Evolutionary conservation across 2,888 invertebrate species (phyloP).

Genomic region (Caenorhabditis japonica): DNA sequence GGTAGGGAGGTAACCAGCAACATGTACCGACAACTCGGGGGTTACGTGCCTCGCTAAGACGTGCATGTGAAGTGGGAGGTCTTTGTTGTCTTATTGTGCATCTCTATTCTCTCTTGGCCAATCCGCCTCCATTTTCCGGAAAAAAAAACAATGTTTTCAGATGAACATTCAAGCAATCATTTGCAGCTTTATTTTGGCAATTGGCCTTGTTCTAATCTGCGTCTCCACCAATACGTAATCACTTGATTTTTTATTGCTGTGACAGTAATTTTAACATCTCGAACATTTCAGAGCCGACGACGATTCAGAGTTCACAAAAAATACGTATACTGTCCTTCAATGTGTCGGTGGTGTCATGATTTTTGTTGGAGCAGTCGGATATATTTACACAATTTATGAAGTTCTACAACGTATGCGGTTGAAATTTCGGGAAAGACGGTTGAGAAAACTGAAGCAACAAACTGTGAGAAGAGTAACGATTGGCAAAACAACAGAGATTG

Average conservation of each 20-base stretch:
- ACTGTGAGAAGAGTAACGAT: constrained; percentile 37
- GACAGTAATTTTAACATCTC: neutral
- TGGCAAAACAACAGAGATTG: constrained; percentile 31
- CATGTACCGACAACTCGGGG: constrained; percentile 16
- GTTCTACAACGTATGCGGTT: constrained; percentile 49
- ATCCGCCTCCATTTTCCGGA: too few relatives aligned
- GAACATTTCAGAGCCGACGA: constrained; percentile 53
- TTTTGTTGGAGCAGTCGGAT: constrained; percentile 51
- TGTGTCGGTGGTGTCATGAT: constrained; percentile 51
- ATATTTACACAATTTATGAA: constrained; percentile 59
- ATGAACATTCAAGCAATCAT: constrained; percentile 63
- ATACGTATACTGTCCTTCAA: constrained; percentile 25
- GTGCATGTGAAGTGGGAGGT: neutral
- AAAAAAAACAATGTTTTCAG: constrained; percentile 14
- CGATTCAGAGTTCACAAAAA: constrained; percentile 54
- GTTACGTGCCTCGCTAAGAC: constrained; percentile 3
- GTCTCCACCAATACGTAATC: constrained; percentile 58
- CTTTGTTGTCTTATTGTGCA: neutral
- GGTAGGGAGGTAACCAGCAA: neutral
- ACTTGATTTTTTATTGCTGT: neutral
- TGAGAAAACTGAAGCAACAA: constrained; percentile 62
- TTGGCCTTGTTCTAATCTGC: constrained; percentile 59
- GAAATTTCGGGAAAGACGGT: constrained; percentile 43
- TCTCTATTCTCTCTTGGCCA: too few relatives aligned
- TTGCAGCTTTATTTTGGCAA: constrained; percentile 58